Percentiles rank a stretch among this genome's conserved stretches.
These are phyloP conservation scores for Sandelia bainsii DNA, from an alignment of 2,797 vertebrate genomes.

Conservation along the genomic window DNA sequence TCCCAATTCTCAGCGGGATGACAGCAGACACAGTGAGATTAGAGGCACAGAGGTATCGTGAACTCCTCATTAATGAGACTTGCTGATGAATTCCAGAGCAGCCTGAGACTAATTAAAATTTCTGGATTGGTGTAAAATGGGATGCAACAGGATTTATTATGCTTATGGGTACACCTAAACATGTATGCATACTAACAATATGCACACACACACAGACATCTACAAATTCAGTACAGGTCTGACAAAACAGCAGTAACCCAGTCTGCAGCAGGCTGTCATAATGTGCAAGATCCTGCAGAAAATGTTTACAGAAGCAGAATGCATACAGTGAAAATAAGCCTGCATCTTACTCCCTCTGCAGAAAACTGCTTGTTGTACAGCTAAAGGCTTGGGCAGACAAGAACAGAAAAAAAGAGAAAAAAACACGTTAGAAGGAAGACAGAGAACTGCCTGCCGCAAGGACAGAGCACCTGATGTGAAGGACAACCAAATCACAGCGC, in stretches of 20 bases:
- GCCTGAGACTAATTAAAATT: constrained; percentile 71
- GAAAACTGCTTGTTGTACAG: constrained; percentile 40
- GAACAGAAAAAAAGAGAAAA: constrained; percentile 13
- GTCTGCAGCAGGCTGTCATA: constrained; percentile 40
- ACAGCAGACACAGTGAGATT: constrained; percentile 61
- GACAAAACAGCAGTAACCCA: constrained; percentile 15
- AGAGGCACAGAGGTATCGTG: constrained; percentile 52
- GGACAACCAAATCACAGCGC: constrained; percentile 65
- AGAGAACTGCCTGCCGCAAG: constrained; percentile 68
- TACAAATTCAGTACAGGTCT: constrained; percentile 19
- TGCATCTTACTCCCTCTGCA: constrained; percentile 44
- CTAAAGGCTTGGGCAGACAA: constrained; percentile 37
- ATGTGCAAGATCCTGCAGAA: constrained; percentile 47
- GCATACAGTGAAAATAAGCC: constrained; percentile 56
- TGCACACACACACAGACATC: constrained; percentile 5
- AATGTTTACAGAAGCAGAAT: constrained; percentile 68
- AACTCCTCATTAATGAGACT: constrained; percentile 68
- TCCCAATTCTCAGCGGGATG: constrained; percentile 52
- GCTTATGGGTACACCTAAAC: constrained; percentile 20
- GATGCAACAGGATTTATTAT: constrained; percentile 37
- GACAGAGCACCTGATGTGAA: constrained; percentile 70
- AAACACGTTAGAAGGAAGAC: constrained; percentile 55
- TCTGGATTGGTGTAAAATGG: constrained; percentile 36
- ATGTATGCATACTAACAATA: constrained; percentile 15
- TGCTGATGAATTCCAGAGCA: constrained; percentile 60